Conservation (phyloP, 1,140 invertebrate species). For the Drosophila nigromelanica region DNA sequence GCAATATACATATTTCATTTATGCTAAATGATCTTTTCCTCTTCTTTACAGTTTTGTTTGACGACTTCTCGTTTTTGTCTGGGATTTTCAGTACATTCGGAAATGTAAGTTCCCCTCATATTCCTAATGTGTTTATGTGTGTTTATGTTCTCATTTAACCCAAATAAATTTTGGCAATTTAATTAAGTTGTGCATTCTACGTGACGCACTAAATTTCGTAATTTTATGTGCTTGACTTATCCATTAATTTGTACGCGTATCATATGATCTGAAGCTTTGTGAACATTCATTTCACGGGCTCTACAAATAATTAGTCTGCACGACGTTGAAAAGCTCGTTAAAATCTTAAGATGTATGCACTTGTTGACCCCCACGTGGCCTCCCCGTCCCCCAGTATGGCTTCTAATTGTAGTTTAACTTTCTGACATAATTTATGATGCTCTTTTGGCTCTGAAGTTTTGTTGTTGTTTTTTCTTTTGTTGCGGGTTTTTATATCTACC, state of each 20-base stretch:
- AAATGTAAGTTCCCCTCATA: conserved; percentile 58
- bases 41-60: conserved; percentile 41
- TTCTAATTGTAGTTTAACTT: conserved; percentile 78
- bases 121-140: conserved; percentile 12
- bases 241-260: conserved; percentile 44
- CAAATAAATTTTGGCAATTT: conserved; percentile 30
- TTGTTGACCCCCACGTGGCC: not conserved
- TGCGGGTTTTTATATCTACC: conserved; percentile 40
- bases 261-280: conserved; percentile 53
- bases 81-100: conserved; percentile 34
- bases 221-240: conserved; percentile 39
- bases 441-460: conserved; percentile 34
- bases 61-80: conserved; percentile 29
- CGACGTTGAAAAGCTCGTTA: conserved; percentile 55
- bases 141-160: conserved; percentile 47
- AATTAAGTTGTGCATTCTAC: conserved; percentile 30
- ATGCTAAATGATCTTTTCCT: conserved; percentile 44
- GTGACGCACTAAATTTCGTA: conserved; percentile 9
- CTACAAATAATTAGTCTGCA: conserved; percentile 65
- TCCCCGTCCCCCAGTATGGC: conserved; percentile 8
- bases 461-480: conserved; percentile 3
- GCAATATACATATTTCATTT: conserved; percentile 41
- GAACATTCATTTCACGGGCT: conserved; percentile 49
- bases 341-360: conserved; percentile 45
- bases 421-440: conserved; percentile 73